These are phyloP conservation scores for Centropyge bicolor DNA, from an alignment of 2,797 vertebrate species.

Conservation along the genomic window DNA sequence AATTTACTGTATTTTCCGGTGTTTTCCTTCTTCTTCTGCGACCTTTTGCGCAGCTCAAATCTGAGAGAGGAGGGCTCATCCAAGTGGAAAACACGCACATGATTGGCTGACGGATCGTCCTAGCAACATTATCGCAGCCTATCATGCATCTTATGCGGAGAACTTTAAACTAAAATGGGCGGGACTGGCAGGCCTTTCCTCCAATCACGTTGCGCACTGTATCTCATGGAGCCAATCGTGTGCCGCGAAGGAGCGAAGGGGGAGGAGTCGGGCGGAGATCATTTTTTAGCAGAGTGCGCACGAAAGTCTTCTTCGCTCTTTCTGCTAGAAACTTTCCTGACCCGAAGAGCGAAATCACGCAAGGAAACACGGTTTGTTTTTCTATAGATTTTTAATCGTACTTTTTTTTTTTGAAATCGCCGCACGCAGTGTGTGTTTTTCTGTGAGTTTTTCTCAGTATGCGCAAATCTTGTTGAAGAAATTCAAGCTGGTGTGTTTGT, in stretches of 20 bases:
- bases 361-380: neutral
- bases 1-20: constrained; percentile 22
- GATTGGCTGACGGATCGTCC: constrained; percentile 79
- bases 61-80: constrained; percentile 52
- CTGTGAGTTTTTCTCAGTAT: constrained; percentile 36
- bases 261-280: constrained; percentile 49
- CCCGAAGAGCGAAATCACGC: neutral
- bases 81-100: constrained; percentile 37
- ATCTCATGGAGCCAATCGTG: constrained; percentile 73
- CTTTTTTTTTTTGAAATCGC: neutral
- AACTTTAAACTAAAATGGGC: constrained; percentile 83
- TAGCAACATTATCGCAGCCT: constrained; percentile 82
- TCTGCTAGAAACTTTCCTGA: constrained; percentile 61
- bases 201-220: constrained; percentile 27
- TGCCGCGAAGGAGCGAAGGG: neutral
- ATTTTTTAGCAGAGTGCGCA: constrained; percentile 75
- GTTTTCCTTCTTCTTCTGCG: constrained; percentile 52
- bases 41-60: constrained; percentile 45
- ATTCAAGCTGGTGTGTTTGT: constrained; percentile 25
- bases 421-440: neutral
- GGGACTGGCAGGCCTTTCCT: constrained; percentile 43
- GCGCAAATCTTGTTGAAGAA: constrained; percentile 55
- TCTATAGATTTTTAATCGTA: rapidly evolving
- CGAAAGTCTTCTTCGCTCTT: constrained; percentile 43
- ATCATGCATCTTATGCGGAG: constrained; percentile 61